Evolutionary conservation across 2,888 invertebrate genomes (phyloP).

Genomic region (Tiphia femorata): DNA sequence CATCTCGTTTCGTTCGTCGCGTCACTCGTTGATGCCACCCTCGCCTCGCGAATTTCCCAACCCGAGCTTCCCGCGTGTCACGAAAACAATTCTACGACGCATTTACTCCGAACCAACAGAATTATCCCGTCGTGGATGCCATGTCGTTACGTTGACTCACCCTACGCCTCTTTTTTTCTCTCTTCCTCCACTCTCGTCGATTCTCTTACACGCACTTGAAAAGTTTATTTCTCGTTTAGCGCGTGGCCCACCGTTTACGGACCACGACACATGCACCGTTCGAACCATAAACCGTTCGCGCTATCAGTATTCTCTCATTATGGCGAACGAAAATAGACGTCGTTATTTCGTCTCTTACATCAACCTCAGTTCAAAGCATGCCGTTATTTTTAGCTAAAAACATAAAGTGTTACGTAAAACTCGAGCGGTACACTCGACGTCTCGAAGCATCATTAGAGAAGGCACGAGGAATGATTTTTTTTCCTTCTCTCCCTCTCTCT

Average conservation of each 20-base stretch:
- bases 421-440: constrained; percentile 29
- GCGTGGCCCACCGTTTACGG: not conserved
- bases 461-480: constrained; percentile 8
- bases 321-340: constrained; percentile 48
- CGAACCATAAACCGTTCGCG: constrained; percentile 21
- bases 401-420: constrained; percentile 52
- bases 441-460: constrained; percentile 31
- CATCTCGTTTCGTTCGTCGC: constrained; percentile 11
- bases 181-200: too few species aligned
- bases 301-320: constrained; percentile 44
- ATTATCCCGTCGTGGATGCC: too few species aligned
- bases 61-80: too few species aligned
- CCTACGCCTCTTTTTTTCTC: too few species aligned
- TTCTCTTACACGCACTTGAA: constrained; percentile 1
- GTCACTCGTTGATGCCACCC: too few species aligned
- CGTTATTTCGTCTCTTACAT: constrained; percentile 50
- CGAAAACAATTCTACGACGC: too few species aligned
- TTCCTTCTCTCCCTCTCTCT: too few species aligned
- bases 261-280: not conserved
- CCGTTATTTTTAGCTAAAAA: constrained; percentile 48
- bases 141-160: too few species aligned
- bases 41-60: too few species aligned
- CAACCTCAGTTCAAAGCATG: constrained; percentile 44
- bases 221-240: not conserved
- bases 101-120: too few species aligned